Conservation (phyloP, 1,140 invertebrate species). For the Cherax destructor region DNA sequence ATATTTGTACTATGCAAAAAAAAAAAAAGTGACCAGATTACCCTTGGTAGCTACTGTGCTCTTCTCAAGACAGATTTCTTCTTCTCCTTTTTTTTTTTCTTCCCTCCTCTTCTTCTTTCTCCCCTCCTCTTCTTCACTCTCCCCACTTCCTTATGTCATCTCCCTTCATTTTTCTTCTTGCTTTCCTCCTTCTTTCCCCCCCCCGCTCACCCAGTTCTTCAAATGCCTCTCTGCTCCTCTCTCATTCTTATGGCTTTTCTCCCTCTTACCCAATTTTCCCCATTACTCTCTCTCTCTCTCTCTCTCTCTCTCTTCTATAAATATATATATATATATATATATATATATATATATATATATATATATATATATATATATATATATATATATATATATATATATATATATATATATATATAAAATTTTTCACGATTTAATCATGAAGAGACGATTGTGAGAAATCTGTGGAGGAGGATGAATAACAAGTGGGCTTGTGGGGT, state of each 20-base stretch:
- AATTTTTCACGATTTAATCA: background rate
- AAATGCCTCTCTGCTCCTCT: background rate
- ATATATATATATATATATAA: background rate
- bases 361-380: background rate
- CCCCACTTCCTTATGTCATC: background rate
- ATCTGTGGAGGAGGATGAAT: too few relatives aligned
- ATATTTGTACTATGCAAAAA: too few relatives aligned
- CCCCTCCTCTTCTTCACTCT: background rate
- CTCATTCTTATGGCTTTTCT: background rate
- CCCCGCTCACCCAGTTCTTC: too few relatives aligned
- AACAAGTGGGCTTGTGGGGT: too few relatives aligned
- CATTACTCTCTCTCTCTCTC: too few relatives aligned
- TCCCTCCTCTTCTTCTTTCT: background rate
- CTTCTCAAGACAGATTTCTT: too few relatives aligned
- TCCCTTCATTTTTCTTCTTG: background rate
- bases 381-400: background rate
- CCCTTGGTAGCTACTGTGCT: too few relatives aligned
- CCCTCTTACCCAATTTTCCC: too few relatives aligned
- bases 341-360: too few relatives aligned
- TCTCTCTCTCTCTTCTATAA: too few relatives aligned
- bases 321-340: too few relatives aligned
- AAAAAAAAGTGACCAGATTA: too few relatives aligned
- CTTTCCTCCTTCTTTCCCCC: background rate
- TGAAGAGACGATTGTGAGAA: background rate
- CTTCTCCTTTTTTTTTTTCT: background rate